Percentiles rank a stretch among this genome's conserved stretches.
These are phyloP conservation scores for Catonia carolina DNA, from an alignment of 2,888 invertebrate species.

Conservation along the genomic window DNA sequence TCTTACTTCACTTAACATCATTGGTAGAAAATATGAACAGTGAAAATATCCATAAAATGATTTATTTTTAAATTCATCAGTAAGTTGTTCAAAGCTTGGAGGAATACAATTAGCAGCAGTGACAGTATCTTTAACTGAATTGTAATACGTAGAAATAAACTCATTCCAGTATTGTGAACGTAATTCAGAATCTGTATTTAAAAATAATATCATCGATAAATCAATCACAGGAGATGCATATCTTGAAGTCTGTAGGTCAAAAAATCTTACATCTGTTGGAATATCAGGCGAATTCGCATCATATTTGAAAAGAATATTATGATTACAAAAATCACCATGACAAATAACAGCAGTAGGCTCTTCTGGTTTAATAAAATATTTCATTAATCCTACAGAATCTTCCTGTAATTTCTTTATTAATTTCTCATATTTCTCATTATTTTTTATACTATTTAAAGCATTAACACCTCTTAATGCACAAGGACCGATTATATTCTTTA, in stretches of 20 bases:
- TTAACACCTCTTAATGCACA: conserved; percentile 6
- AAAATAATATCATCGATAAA: conserved; percentile 53
- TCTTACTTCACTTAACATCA: conserved; percentile 21
- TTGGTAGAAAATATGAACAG: conserved; percentile 27
- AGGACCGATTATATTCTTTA: neutral
- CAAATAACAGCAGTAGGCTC: conserved; percentile 32
- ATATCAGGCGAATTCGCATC: conserved; percentile 6
- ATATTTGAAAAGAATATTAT: conserved; percentile 35
- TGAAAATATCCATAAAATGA: conserved; percentile 26
- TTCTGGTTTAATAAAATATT: conserved; percentile 2
- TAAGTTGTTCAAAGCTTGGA: conserved; percentile 9
- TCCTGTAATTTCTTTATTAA: neutral
- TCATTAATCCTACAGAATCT: conserved; percentile 3
- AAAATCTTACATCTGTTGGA: conserved; percentile 20
- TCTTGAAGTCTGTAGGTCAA: conserved; percentile 34
- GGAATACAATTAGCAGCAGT: neutral
- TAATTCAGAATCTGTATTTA: conserved; percentile 55
- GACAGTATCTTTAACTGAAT: conserved; percentile 43
- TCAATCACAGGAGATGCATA: conserved; percentile 54
- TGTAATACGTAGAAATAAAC: conserved; percentile 54
- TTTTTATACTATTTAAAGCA: neutral
- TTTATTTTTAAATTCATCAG: conserved; percentile 14
- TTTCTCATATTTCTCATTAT: too few species aligned
- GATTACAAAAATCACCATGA: conserved; percentile 34
- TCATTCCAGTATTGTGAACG: conserved; percentile 53